phyloP scores from a whole-genome alignment of 2,113 vertebrate species.

The Datnioides undecimradiatus region DNA sequence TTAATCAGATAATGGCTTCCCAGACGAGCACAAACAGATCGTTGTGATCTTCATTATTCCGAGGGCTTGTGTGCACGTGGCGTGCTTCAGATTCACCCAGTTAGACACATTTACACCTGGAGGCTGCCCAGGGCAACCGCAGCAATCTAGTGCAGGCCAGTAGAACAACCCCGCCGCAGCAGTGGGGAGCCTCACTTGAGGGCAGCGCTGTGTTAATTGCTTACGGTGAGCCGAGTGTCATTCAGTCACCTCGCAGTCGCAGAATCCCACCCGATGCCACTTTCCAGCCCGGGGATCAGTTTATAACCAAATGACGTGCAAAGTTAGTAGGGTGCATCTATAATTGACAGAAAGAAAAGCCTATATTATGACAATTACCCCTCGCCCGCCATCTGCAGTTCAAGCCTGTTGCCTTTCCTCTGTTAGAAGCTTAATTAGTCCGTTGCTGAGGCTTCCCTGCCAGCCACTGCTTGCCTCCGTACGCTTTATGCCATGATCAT shows the following conservation, averaged over 20 bases:
- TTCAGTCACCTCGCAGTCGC: background rate
- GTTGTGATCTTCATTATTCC: slow-evolving; percentile 32
- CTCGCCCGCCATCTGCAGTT: slow-evolving; percentile 59
- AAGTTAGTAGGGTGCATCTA: background rate
- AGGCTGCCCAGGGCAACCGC: slow-evolving; percentile 17
- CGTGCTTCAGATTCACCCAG: slow-evolving; percentile 6
- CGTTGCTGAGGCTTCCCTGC: slow-evolving; percentile 58
- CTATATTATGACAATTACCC: slow-evolving; percentile 25
- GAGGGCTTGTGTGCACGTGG: background rate
- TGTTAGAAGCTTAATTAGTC: slow-evolving; percentile 75
- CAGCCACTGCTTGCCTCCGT: slow-evolving; percentile 54
- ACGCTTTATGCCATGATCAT: slow-evolving; percentile 71
- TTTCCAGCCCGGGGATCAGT: slow-evolving; percentile 1
- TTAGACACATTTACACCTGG: slow-evolving; percentile 16
- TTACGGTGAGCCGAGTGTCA: background rate
- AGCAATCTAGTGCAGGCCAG: background rate
- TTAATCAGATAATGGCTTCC: slow-evolving; percentile 65
- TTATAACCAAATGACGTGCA: background rate
- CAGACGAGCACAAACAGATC: slow-evolving; percentile 41
- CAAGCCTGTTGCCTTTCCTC: slow-evolving; percentile 51
- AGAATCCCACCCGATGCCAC: background rate
- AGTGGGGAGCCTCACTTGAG: background rate
- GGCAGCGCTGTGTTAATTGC: slow-evolving; percentile 26
- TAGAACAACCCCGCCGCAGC: background rate
- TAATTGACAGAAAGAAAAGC: slow-evolving; percentile 25